Evolutionary conservation across 2,888 invertebrate genomes (phyloP), one percentile per base, ranked within the genome.

Genomic region (Agrilus mali): DNA sequence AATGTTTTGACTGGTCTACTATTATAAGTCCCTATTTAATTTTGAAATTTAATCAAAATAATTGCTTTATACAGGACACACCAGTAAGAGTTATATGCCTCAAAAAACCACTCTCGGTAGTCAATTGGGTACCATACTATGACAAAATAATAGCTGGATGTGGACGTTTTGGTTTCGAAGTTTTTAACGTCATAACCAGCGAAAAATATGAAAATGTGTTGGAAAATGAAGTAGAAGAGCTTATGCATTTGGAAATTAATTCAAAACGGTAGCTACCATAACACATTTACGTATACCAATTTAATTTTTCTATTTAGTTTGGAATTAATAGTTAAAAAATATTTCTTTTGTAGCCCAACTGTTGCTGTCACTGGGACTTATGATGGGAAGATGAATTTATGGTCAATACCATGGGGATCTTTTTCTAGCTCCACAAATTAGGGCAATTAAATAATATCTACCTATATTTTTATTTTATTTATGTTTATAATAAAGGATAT

Each of bases 41-140:
- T 38, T 17, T 33, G 31, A 39, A n/a, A 31, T 34, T 33, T 40
- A 16, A 31, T 22, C 33, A 31, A 27, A 12, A 37, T 20, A 22
- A 37, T 8, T 43, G 34, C 14, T 31, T 17, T 17, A 51, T 58
- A 33, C 47, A 65, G 64, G 63, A 63, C 40, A 60, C 61, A 36
- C 63, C 66, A 13, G 63, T 63, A 1, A 59, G 63, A 51, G 52
- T 66, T 5, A 64, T 67, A 41, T 64, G 62, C 42, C 40, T 58
- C 7, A 56, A 62, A 46, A 51, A 54, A 36, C 49, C 54, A 10
- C 39, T 62, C 27, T 50, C 55, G 43, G 51, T 52, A 15, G 40
- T 60, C 12, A 45, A 55, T 31, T 67, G 64, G 60, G 53, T 67
- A 27, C 61, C 59, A 2, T 57, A 60, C 42, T 60, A 64, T 43